Percentiles rank a stretch among this genome's conserved stretches.
Evolutionary conservation across 1,140 invertebrate species (phyloP).

Genomic region (Trinorchestia longiramus): DNA sequence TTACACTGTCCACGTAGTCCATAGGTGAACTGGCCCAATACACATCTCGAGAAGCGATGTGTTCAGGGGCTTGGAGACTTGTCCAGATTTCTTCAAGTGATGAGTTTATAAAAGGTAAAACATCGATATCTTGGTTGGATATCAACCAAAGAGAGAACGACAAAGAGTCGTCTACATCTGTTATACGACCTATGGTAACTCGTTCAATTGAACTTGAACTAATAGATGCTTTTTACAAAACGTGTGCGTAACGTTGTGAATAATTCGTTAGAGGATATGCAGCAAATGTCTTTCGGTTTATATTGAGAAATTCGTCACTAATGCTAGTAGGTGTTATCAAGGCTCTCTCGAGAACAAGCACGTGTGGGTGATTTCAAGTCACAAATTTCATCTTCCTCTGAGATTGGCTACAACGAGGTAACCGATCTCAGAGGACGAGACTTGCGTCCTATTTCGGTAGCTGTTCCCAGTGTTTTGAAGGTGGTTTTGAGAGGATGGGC

Average conservation of each 20-base stretch:
- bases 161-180: not conserved
- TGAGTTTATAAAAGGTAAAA: not conserved
- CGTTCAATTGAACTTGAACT: not conserved
- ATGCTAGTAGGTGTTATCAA: not conserved
- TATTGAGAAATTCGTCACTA: not conserved
- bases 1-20: not conserved
- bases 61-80: not conserved
- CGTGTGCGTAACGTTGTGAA: not conserved
- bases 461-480: not conserved
- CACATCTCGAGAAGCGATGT: not conserved
- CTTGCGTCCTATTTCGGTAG: not conserved
- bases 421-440: not conserved
- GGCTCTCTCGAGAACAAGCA: not conserved
- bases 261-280: not conserved
- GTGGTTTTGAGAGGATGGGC: not conserved
- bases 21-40: not conserved
- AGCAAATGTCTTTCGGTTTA: not conserved
- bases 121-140: not conserved
- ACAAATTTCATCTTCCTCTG: not conserved
- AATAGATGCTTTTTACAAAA: not conserved
- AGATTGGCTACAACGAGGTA: not conserved
- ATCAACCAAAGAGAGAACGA: not conserved
- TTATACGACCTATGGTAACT: not conserved
- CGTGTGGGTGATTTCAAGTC: not conserved
- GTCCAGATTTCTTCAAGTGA: not conserved